Evolutionary conservation across 2,797 vertebrate species (phyloP).

Genomic region (Artibeus jamaicensis): DNA sequence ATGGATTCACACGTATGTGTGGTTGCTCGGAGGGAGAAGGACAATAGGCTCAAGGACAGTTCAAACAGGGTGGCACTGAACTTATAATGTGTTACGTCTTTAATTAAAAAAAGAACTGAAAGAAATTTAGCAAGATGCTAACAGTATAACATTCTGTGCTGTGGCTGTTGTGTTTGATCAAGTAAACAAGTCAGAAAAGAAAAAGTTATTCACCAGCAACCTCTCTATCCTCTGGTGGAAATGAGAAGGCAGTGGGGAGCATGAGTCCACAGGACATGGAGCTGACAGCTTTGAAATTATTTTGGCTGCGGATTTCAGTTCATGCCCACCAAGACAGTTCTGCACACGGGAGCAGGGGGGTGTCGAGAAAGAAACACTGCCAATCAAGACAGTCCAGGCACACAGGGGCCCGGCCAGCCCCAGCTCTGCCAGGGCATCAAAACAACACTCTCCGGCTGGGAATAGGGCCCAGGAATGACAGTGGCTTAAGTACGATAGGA

Average conservation of each 20-base stretch:
- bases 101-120: slow-evolving; percentile 37
- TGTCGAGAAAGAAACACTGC: background rate
- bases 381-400: background rate
- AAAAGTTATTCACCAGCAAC: background rate
- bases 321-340: background rate
- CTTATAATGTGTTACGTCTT: slow-evolving; percentile 42
- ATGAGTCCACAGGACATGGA: background rate
- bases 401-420: background rate
- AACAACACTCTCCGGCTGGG: background rate
- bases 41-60: background rate
- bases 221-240: background rate
- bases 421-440: background rate
- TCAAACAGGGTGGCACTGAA: background rate
- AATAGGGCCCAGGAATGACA: background rate
- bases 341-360: rapidly evolving
- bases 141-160: background rate
- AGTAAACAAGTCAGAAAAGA: slow-evolving; percentile 36
- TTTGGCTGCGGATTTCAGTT: slow-evolving; percentile 37
- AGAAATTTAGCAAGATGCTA: background rate
- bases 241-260: slow-evolving; percentile 30
- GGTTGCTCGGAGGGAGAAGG: background rate
- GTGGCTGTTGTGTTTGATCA: background rate
- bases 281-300: slow-evolving; percentile 52
- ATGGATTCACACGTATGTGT: background rate
- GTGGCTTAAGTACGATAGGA: background rate